Conservation (phyloP, 2,888 invertebrate species). For the Lasioglossum villosulum region DNA sequence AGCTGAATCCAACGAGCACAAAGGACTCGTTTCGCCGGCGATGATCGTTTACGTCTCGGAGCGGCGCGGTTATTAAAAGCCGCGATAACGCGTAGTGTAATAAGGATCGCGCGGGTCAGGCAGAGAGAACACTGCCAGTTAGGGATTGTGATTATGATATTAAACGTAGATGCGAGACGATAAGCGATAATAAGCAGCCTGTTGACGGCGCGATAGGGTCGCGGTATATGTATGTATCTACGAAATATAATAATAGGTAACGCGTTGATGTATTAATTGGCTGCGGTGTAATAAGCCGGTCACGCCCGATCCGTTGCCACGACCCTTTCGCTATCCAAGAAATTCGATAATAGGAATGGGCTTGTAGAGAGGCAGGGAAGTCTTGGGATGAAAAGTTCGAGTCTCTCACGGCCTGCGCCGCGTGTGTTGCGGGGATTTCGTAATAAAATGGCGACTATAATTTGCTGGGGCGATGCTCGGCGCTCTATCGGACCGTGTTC, state of each 20-base stretch:
- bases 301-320: conserved; percentile 20
- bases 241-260: conserved; percentile 24
- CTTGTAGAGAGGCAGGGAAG: not conserved
- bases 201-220: not conserved
- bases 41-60: conserved; percentile 19
- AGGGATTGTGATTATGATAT: conserved; percentile 33
- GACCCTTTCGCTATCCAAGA: conserved; percentile 34
- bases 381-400: conserved; percentile 58
- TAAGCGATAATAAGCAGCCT: conserved; percentile 52
- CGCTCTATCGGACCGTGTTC: conserved; percentile 59
- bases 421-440: conserved; percentile 64
- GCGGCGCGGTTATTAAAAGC: not conserved
- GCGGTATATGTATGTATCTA: not conserved
- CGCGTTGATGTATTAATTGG: conserved; percentile 56
- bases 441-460: conserved; percentile 62
- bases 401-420: conserved; percentile 62
- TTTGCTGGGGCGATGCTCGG: conserved; percentile 67
- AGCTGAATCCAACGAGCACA: not conserved
- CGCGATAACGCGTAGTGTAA: conserved; percentile 10
- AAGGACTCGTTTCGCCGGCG: not conserved
- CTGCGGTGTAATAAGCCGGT: conserved; percentile 36
- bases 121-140: not conserved
- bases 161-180: conserved; percentile 39
- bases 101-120: conserved; percentile 15
- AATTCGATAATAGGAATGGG: conserved; percentile 48